Evolutionary conservation across 2,113 vertebrate genomes (phyloP), one percentile per base, ranked within the genome.

Genomic region (Caranx melampygus): DNA sequence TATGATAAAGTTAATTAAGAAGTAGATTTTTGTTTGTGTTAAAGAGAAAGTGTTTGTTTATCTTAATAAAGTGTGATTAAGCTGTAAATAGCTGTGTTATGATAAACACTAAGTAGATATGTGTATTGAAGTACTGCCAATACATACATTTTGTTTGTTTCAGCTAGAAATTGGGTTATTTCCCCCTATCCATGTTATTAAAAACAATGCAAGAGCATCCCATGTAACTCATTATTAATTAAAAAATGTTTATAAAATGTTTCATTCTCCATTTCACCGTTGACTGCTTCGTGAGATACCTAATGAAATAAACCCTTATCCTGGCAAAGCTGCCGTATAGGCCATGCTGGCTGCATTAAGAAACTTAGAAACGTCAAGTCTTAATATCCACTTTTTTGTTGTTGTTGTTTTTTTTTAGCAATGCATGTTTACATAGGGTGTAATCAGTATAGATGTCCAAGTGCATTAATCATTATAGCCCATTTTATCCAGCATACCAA

Each of bases 71-170:
- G 14, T 79, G 80, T 83, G 34, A 55, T 69, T 81, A 51, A 31
- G 16, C 26, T 82, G 76, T 61, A 78, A 72, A 79, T 72, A 72
- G 18, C 75, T 10, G 34, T 85, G 21, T 67, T 72, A 3, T 64
- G 31, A 44, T 64, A 62, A 54, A 71, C 51, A 66, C 51, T 74
- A 66, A 72, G 37, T 20, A 15, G 57, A 35, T 33, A 82, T 82
- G 34, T 86, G 73, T 73, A 71, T 62, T 63, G 57, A 87, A 81
- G n/a, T 62, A 83, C 69, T 85, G 76, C 72, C 85, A 75, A 33
- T 72, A 70, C 49, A 79, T 42, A 16, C 18, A 42, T 68, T 78
- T 60, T 52, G 4, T 72, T 86, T 78, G 57, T 81, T 55, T 81
- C 44, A 69, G 58, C n/a, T 54, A 3, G 3, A 67, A 47, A n/a